Evolutionary conservation across 2,888 invertebrate species (phyloP), one percentile per base, ranked within the genome.

Genomic region (Lydus trimaculatus): DNA sequence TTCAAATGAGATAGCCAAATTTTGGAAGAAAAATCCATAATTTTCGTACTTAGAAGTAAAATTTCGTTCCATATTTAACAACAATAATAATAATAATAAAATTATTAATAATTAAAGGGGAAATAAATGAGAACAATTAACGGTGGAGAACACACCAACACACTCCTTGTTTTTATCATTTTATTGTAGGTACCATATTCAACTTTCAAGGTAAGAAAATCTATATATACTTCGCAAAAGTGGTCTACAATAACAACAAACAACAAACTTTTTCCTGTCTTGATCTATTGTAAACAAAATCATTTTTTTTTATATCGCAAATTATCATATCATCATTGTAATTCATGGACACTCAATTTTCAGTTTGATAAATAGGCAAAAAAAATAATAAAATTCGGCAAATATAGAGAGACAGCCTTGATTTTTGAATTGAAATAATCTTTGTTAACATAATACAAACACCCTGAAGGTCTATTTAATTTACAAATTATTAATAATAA

Each of bases 141-240:
- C 9, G 8, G 31, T 3, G 67, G 63, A 67, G 63, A 67, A 58
- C n/a, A n/a, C 64, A 64, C 64, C 58, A 52, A 63, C 66, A 25
- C 61, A 60, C 56, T 23, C 61, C n/a, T 43, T 13, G 33, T 11
- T 67, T 67, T 68, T 68, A 68, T 68, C 67, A 61, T 64, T 5
- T 33, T 33, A 39, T 43, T n/a, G n/a, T n/a, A n/a, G n/a, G n/a
- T n/a, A 64, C 58, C 67, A 68, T 64, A 61, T 64, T 64, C 64
- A 64, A 61, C 61, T 64, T 68, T 64, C 67, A 68, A 68, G 67
- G 67, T 68, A 64, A 64, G 2, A 67, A 67, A n/a, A 39, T 39
- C n/a, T 39, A 48, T 67, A n/a, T n/a, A n/a, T n/a, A n/a, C n/a
- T 68, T 68, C 61, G 56, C 60, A 64, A 48, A 68, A 68, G 28